These are phyloP conservation scores for Campylomormyrus tamandua DNA, from an alignment of 2,113 vertebrate genomes.

Conservation along the genomic window DNA sequence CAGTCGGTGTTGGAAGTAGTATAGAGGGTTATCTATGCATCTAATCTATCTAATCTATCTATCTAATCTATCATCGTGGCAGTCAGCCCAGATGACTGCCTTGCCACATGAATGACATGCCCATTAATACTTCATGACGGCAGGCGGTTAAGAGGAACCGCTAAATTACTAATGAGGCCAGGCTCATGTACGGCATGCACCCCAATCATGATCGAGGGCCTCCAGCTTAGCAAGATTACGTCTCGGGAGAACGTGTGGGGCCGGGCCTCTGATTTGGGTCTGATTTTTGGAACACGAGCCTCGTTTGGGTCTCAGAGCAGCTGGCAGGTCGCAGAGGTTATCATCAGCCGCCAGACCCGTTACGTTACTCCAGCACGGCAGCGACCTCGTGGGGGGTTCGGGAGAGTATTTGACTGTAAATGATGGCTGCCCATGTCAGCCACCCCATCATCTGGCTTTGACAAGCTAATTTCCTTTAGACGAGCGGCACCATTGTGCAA, in stretches of 20 bases:
- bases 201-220: neutral
- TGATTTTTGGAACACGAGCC: neutral
- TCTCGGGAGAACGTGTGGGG: neutral
- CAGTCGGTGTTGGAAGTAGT: too few species aligned
- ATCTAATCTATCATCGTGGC: neutral
- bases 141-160: slow-evolving; percentile 34
- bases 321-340: neutral
- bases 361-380: neutral
- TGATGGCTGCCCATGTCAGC: neutral
- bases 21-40: neutral
- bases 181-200: slow-evolving; percentile 18
- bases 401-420: neutral
- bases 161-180: slow-evolving; percentile 53
- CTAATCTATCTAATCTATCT: neutral
- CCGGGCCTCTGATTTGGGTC: too few species aligned
- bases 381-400: neutral
- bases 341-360: neutral
- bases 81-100: neutral
- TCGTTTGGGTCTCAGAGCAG: neutral
- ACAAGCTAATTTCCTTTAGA: neutral
- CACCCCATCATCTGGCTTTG: neutral
- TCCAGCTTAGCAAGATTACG: neutral
- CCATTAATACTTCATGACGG: slow-evolving; percentile 46
- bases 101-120: neutral
- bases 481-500: neutral